Conservation (phyloP, 2,888 invertebrate species). For the Macroteleia sp. region DNA sequence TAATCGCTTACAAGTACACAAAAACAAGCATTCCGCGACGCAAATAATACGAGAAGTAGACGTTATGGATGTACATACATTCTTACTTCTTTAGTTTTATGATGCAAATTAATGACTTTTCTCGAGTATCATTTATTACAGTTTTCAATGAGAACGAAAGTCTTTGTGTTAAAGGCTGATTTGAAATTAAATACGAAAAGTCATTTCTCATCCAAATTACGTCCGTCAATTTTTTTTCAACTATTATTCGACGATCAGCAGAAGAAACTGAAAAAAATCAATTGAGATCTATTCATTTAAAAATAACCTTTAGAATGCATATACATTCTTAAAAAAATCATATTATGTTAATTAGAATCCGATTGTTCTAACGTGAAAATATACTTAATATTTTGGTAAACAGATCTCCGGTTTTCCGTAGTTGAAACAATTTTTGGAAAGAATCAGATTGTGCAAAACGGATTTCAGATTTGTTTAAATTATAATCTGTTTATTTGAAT, state of each 20-base stretch:
- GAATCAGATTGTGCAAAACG: too few relatives aligned
- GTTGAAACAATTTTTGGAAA: too few relatives aligned
- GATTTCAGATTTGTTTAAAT: too few relatives aligned
- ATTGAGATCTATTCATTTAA: constrained; percentile 1
- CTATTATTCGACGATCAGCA: constrained; percentile 1
- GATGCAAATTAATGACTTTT: constrained; percentile 34
- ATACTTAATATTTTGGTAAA: too few relatives aligned
- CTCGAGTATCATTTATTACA: constrained; percentile 36
- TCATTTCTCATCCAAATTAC: constrained; percentile 36
- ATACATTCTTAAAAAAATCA: too few relatives aligned
- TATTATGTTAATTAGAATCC: too few relatives aligned
- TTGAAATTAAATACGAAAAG: constrained; percentile 31
- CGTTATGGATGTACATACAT: not conserved
- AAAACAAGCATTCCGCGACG: constrained; percentile 28
- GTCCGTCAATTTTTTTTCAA: constrained; percentile 20
- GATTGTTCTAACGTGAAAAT: too few relatives aligned
- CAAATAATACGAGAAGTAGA: not conserved
- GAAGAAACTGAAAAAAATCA: constrained; percentile 1
- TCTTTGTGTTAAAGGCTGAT: constrained; percentile 19
- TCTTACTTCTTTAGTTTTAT: constrained; percentile 4
- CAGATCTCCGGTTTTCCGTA: too few relatives aligned
- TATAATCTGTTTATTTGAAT: too few relatives aligned
- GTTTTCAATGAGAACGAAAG: constrained; percentile 29
- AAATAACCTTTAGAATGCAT: constrained; percentile 20
- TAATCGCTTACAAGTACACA: constrained; percentile 13